Evolutionary conservation across 1,140 invertebrate species (phyloP).

Genomic region (Notospermus geniculatus): DNA sequence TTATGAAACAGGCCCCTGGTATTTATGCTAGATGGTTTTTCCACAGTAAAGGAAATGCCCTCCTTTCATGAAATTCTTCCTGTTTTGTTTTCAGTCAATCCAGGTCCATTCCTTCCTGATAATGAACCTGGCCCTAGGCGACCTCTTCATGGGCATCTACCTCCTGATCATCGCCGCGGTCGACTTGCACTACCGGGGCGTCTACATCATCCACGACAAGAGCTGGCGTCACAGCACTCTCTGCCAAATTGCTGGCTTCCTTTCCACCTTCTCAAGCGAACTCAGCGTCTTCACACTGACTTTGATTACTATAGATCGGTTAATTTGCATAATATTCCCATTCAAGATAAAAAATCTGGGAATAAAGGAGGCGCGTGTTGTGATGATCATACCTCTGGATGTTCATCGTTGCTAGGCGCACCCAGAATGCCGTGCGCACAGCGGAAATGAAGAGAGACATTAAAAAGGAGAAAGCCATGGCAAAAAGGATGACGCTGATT

Average conservation of each 20-base stretch:
- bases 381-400: conserved; percentile 63
- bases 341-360: conserved; percentile 54
- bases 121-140: conserved; percentile 64
- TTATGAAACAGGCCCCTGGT: too few relatives aligned
- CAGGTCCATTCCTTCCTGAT: conserved; percentile 65
- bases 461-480: conserved; percentile 59
- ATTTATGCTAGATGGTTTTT: too few relatives aligned
- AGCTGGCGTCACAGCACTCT: conserved; percentile 58
- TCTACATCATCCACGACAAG: conserved; percentile 59
- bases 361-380: conserved; percentile 51
- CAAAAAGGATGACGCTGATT: conserved; percentile 60
- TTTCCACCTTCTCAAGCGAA: conserved; percentile 69
- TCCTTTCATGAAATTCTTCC: too few relatives aligned
- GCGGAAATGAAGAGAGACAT: conserved; percentile 52
- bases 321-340: conserved; percentile 62
- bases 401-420: conserved; percentile 60
- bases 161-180: conserved; percentile 61
- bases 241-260: conserved; percentile 63
- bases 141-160: conserved; percentile 62
- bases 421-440: conserved; percentile 54
- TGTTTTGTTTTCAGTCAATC: conserved; percentile 11
- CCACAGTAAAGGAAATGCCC: too few relatives aligned
- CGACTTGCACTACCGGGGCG: conserved; percentile 59
- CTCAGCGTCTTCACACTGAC: conserved; percentile 65
- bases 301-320: conserved; percentile 62